phyloP scores from a whole-genome alignment of 2,113 vertebrate species.

The Parus major region DNA sequence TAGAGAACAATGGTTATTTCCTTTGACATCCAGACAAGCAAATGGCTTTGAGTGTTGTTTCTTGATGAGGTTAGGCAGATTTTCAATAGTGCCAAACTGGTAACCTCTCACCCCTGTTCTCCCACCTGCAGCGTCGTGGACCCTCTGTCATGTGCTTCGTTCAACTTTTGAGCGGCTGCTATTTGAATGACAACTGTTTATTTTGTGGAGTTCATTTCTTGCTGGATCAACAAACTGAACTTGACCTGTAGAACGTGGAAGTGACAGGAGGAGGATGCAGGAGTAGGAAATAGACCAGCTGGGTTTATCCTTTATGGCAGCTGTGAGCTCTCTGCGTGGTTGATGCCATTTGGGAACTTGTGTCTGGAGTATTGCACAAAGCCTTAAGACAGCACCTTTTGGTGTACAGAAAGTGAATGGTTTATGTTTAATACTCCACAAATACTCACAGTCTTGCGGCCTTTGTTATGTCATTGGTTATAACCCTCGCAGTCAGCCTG shows the following conservation, averaged over 20 bases:
- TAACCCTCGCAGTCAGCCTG: neutral
- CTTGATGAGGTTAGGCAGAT: neutral
- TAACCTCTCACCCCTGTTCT: neutral
- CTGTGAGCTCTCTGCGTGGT: fast-evolving
- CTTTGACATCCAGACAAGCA: neutral
- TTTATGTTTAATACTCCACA: neutral
- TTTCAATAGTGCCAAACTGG: neutral
- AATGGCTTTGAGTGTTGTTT: neutral
- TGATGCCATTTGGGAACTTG: fast-evolving
- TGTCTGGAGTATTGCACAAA: no score
- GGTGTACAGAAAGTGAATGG: fast-evolving
- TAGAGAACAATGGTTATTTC: neutral
- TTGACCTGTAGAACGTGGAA: neutral
- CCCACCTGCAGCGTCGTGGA: fast-evolving
- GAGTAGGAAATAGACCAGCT: neutral
- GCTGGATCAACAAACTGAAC: neutral
- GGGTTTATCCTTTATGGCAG: neutral
- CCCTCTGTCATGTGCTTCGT: neutral
- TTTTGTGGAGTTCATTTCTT: neutral
- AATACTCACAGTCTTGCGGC: fast-evolving
- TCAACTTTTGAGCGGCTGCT: neutral
- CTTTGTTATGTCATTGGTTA: fast-evolving
- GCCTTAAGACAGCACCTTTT: neutral
- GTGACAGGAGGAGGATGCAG: neutral
- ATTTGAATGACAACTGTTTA: neutral